Conservation (phyloP, 1,140 invertebrate species). For the Aradophagus sp. region DNA sequence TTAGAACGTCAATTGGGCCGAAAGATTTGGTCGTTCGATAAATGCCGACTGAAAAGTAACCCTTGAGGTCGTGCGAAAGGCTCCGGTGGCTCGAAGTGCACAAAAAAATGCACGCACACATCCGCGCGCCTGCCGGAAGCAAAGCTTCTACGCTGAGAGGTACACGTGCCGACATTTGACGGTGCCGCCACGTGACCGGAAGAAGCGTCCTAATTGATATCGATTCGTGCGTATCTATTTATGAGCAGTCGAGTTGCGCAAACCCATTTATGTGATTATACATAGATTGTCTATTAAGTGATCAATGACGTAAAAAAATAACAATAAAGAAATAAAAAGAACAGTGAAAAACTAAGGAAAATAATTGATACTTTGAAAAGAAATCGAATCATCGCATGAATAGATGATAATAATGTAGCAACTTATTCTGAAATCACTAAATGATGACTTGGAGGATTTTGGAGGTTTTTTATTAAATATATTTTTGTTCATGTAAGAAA, state of each 20-base stretch:
- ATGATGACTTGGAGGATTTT: too few relatives aligned
- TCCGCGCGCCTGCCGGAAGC: conserved; percentile 59
- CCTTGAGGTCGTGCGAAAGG: conserved; percentile 61
- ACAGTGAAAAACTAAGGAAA: too few relatives aligned
- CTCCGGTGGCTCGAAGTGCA: conserved; percentile 43
- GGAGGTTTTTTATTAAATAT: too few relatives aligned
- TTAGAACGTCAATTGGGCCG: conserved; percentile 24
- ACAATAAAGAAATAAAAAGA: too few relatives aligned
- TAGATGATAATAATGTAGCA: too few relatives aligned
- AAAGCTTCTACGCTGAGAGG: conserved; percentile 60
- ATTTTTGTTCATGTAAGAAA: too few relatives aligned
- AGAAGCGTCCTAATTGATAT: conserved; percentile 75
- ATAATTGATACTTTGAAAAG: too few relatives aligned
- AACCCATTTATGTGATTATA: conserved; percentile 38
- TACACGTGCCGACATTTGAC: conserved; percentile 66
- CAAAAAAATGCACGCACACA: conserved; percentile 47
- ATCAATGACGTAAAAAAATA: too few relatives aligned
- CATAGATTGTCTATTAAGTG: conserved; percentile 48
- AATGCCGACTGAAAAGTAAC: conserved; percentile 47
- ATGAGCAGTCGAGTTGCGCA: conserved; percentile 42
- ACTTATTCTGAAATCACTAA: too few relatives aligned
- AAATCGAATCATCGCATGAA: too few relatives aligned
- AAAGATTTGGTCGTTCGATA: conserved; percentile 26
- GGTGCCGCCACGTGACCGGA: conserved; percentile 73
- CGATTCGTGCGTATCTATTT: conserved; percentile 63